Conservation (phyloP, 2,113 vertebrate genomes). For the Setophaga petechia region DNA sequence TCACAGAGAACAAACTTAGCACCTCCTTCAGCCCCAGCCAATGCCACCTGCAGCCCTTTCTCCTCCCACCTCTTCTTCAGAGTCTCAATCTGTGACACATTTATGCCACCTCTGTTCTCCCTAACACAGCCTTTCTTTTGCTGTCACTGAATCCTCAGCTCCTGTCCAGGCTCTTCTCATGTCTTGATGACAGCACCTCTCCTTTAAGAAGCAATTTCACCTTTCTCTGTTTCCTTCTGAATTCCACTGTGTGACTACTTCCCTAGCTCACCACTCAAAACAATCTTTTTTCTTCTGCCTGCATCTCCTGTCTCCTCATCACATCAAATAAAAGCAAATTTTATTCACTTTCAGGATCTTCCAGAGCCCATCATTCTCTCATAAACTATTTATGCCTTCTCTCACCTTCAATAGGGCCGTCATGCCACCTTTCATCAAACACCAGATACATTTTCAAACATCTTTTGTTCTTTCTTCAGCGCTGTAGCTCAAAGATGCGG, state of each 20-base stretch:
- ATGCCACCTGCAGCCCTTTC: neutral
- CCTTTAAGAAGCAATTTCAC: neutral
- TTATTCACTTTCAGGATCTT: conserved; percentile 28
- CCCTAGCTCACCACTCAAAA: neutral
- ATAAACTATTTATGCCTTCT: conserved; percentile 44
- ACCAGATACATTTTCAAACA: conserved; percentile 8
- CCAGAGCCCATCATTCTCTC: neutral
- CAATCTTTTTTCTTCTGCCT: neutral
- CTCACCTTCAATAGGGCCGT: neutral
- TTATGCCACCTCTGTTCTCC: neutral
- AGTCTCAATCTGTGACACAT: neutral
- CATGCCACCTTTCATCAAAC: conserved; percentile 19
- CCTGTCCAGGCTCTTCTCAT: neutral
- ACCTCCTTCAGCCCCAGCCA: neutral
- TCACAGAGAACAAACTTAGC: neutral
- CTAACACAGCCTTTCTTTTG: neutral
- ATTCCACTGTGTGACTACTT: neutral
- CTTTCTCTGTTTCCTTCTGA: neutral
- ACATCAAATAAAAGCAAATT: conserved; percentile 31
- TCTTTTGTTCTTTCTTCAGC: conserved; percentile 8
- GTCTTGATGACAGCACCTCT: neutral
- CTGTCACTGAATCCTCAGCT: neutral
- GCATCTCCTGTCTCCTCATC: neutral
- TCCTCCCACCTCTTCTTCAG: neutral
- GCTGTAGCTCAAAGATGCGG: neutral